phyloP scores from a whole-genome alignment of 2,797 vertebrate species.

The Melanotaenia maccullochi region DNA sequence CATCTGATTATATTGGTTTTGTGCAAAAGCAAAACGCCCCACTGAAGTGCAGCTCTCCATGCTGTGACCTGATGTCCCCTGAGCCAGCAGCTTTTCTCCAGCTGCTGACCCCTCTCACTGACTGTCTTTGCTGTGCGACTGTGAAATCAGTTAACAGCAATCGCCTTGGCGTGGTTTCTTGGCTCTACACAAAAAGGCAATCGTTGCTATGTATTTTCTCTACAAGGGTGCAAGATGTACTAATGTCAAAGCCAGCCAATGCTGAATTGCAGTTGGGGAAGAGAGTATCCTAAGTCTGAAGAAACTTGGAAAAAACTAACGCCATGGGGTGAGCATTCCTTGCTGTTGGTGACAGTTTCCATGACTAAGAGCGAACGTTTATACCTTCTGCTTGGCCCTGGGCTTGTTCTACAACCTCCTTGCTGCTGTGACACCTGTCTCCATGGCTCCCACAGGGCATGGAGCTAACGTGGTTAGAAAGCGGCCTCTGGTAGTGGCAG shows the following conservation, averaged over 20 bases:
- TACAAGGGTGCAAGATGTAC: constrained; percentile 26
- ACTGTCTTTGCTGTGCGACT: constrained; percentile 58
- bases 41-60: constrained; percentile 36
- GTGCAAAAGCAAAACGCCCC: constrained; percentile 22
- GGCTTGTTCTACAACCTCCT: constrained; percentile 76
- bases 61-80: constrained; percentile 59
- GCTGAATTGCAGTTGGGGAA: constrained; percentile 32
- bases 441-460: constrained; percentile 55
- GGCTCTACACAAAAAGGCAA: constrained; percentile 17
- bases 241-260: constrained; percentile 45
- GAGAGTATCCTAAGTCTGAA: constrained; percentile 30
- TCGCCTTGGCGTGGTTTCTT: constrained; percentile 35
- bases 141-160: constrained; percentile 61
- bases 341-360: constrained; percentile 70
- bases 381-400: constrained; percentile 49
- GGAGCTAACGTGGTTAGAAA: constrained; percentile 67
- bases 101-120: constrained; percentile 45
- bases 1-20: constrained; percentile 53
- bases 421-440: constrained; percentile 74
- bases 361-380: constrained; percentile 75
- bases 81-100: constrained; percentile 67
- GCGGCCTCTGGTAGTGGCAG: constrained; percentile 58
- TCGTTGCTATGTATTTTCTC: constrained; percentile 44
- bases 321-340: constrained; percentile 70
- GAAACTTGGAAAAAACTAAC: constrained; percentile 36